Percentiles rank a stretch among this genome's conserved stretches.
These are phyloP conservation scores for Aramus guarauna DNA, from an alignment of 2,113 vertebrate species.

Conservation along the genomic window DNA sequence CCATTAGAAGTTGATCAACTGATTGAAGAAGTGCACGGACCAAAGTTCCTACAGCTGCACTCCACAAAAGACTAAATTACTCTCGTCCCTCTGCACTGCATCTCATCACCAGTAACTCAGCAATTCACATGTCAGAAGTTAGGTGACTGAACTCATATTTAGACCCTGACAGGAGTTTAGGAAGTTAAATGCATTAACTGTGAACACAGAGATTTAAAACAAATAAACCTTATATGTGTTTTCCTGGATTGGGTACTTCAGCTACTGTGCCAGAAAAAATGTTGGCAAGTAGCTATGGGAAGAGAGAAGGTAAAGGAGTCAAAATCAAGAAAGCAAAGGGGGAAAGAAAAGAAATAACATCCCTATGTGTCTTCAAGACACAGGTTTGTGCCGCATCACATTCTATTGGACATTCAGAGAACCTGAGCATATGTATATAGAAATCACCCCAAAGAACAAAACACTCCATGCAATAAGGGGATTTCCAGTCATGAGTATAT, in stretches of 20 bases:
- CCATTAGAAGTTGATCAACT: background rate
- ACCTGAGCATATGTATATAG: background rate
- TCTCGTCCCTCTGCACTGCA: background rate
- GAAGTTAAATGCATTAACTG: background rate
- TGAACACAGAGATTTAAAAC: background rate
- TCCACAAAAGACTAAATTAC: background rate
- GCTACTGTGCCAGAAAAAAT: background rate
- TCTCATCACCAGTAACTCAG: background rate
- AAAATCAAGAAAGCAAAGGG: background rate
- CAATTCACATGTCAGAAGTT: background rate
- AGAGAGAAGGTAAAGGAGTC: background rate
- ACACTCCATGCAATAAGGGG: background rate
- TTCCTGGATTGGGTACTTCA: background rate
- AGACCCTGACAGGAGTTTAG: background rate
- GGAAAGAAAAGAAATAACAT: background rate
- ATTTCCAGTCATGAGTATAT: slow-evolving; percentile 6
- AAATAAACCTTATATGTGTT: background rate
- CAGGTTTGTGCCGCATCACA: background rate
- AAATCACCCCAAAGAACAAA: slow-evolving; percentile 8
- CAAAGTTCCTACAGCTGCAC: background rate
- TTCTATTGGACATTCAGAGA: background rate
- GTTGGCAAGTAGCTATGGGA: background rate
- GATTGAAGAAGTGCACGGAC: background rate
- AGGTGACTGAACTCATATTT: background rate
- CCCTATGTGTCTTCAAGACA: background rate